Conservation (phyloP, 2,888 invertebrate genomes). For the Sinopyrophorus schimmeli region DNA sequence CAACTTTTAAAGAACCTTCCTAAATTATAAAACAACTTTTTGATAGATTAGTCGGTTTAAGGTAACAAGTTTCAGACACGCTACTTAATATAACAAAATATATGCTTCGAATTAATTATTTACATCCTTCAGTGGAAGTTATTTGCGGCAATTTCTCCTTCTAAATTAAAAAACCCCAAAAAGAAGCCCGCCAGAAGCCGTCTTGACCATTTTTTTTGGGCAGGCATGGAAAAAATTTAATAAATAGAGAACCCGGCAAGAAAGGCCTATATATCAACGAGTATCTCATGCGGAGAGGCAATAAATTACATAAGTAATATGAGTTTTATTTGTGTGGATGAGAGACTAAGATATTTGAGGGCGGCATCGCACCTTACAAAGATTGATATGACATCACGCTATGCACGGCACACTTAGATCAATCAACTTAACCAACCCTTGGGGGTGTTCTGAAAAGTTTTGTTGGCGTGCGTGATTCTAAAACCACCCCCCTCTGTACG, state of each 20-base stretch:
- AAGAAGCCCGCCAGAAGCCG: background rate
- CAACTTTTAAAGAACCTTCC: too few relatives aligned
- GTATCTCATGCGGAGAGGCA: slow-evolving; percentile 46
- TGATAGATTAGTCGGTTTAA: too few relatives aligned
- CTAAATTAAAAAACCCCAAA: background rate
- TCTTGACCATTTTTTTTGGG: slow-evolving; percentile 7
- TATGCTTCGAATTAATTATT: too few relatives aligned
- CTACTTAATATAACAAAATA: too few relatives aligned
- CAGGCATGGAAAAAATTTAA: slow-evolving; percentile 31
- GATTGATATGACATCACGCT: slow-evolving; percentile 47
- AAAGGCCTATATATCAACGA: slow-evolving; percentile 40
- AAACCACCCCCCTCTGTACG: slow-evolving; percentile 16
- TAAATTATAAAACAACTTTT: too few relatives aligned
- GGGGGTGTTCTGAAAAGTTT: slow-evolving; percentile 36
- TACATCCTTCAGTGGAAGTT: too few relatives aligned
- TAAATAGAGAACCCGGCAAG: slow-evolving; percentile 26
- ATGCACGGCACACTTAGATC: slow-evolving; percentile 44
- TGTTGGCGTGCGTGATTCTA: slow-evolving; percentile 29
- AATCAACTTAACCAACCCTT: slow-evolving; percentile 39
- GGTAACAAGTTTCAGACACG: too few relatives aligned
- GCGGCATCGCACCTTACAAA: slow-evolving; percentile 42
- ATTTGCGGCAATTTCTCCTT: too few relatives aligned
- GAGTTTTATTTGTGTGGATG: slow-evolving; percentile 46
- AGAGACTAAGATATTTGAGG: slow-evolving; percentile 41
- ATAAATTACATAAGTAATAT: slow-evolving; percentile 47